These are phyloP conservation scores for Prunella himalayana DNA, from an alignment of 2,113 vertebrate species.

Conservation along the genomic window DNA sequence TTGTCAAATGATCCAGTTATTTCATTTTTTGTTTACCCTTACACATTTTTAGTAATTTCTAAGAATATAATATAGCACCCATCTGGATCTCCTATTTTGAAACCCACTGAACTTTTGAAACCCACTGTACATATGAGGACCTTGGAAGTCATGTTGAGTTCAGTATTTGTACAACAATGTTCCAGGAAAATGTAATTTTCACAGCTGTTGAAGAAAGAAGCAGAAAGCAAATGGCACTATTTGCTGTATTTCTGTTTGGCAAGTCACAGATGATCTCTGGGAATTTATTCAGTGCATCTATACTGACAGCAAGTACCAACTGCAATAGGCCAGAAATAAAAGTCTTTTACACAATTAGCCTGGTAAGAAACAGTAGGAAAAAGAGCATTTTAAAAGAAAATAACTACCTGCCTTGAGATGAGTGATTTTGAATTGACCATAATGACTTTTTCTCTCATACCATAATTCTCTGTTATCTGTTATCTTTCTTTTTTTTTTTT, in stretches of 20 bases:
- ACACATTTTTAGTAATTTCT: not conserved
- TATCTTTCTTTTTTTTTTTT: not conserved
- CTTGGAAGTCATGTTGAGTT: not conserved
- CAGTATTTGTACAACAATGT: not conserved
- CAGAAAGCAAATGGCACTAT: not conserved
- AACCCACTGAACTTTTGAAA: not conserved
- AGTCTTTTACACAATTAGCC: not conserved
- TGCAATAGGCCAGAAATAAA: not conserved
- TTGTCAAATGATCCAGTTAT: not conserved
- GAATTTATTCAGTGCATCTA: not conserved
- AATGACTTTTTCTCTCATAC: not conserved
- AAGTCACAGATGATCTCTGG: not conserved
- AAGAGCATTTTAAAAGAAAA: not conserved
- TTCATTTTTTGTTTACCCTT: not conserved
- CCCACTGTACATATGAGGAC: not conserved
- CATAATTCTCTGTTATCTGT: not conserved
- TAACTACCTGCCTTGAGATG: not conserved
- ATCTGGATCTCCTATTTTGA: not conserved
- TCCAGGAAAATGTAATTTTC: not conserved
- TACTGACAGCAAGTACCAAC: not conserved
- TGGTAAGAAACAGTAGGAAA: not conserved
- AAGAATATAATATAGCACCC: not conserved
- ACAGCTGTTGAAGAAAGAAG: not conserved
- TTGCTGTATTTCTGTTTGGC: not conserved
- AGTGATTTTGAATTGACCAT: not conserved